Percentiles rank a stretch among this genome's conserved stretches.
Evolutionary conservation across 2,888 invertebrate genomes (phyloP).

Genomic region (Hybos culiciformis): DNA sequence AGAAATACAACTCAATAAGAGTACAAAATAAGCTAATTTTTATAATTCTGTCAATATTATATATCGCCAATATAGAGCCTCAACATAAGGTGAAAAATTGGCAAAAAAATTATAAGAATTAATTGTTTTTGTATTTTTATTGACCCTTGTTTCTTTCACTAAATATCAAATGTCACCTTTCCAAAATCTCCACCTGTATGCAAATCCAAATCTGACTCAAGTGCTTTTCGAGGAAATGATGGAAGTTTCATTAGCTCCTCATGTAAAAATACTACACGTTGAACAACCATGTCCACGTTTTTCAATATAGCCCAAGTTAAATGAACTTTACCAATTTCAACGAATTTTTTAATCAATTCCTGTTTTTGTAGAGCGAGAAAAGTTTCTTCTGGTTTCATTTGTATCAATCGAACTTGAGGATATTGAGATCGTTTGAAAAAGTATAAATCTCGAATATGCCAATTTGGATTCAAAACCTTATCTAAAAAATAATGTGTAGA

Average conservation of each 20-base stretch:
- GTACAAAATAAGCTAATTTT: no score
- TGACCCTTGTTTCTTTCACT: no score
- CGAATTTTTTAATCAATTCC: slow-evolving; percentile 84
- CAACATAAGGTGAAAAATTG: no score
- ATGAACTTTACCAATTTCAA: slow-evolving; percentile 92
- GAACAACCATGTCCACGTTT: slow-evolving; percentile 90
- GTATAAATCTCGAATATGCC: slow-evolving; percentile 90
- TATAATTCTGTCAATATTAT: no score
- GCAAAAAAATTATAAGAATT: no score
- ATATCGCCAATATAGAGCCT: no score
- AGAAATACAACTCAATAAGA: not conserved
- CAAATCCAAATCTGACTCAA: slow-evolving; percentile 90
- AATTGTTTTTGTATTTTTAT: no score
- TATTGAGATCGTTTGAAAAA: slow-evolving; percentile 95
- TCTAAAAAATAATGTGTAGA: slow-evolving; percentile 42
- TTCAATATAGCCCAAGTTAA: slow-evolving; percentile 85
- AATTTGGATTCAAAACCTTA: slow-evolving; percentile 89
- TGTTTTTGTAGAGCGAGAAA: slow-evolving; percentile 79
- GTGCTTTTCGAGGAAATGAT: slow-evolving; percentile 92
- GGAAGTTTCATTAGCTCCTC: slow-evolving; percentile 98
- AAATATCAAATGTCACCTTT: no score
- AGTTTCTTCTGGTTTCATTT: slow-evolving; percentile 86
- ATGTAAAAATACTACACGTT: slow-evolving; percentile 93
- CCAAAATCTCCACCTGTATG: slow-evolving; percentile 83
- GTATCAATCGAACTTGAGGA: slow-evolving; percentile 86